phyloP scores from a whole-genome alignment of 2,888 invertebrate genomes.

The Cartodere bifasciata region DNA sequence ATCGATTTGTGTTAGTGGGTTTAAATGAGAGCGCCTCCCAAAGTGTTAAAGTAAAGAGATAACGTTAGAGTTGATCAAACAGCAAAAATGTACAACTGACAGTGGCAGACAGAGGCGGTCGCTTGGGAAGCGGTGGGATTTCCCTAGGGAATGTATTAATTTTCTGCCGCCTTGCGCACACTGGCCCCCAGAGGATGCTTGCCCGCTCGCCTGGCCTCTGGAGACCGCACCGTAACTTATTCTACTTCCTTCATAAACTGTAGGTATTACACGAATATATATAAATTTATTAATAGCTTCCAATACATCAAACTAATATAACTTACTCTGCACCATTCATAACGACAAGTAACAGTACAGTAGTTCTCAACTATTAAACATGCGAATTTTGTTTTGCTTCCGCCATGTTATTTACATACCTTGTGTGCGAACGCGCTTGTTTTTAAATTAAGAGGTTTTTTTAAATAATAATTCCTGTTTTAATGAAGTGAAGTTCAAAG shows the following conservation, averaged over 20 bases:
- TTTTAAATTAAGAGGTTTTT: no score
- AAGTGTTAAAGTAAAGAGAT: constrained; percentile 20
- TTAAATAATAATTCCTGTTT: no score
- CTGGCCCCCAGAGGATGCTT: constrained; percentile 46
- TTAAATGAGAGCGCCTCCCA: constrained; percentile 13
- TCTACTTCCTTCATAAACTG: constrained; percentile 31
- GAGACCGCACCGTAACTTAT: constrained; percentile 35
- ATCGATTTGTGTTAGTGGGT: no score
- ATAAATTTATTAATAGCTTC: constrained; percentile 25
- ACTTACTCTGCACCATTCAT: no score
- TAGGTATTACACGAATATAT: constrained; percentile 26
- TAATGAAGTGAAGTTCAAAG: no score
- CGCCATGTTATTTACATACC: no score
- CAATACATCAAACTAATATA: no score
- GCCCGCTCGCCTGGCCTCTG: constrained; percentile 28
- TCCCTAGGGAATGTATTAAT: constrained; percentile 57
- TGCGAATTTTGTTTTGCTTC: no score
- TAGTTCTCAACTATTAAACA: no score
- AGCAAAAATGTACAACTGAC: constrained; percentile 27
- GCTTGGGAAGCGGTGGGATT: constrained; percentile 44
- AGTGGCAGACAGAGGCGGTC: constrained; percentile 29
- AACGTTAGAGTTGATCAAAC: constrained; percentile 25
- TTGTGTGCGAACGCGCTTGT: no score
- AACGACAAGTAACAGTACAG: no score
- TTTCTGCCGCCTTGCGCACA: constrained; percentile 68